Base-by-base conservation (phyloP, 2,888 invertebrate genomes). In the Sarcophaga carnaria region DNA sequence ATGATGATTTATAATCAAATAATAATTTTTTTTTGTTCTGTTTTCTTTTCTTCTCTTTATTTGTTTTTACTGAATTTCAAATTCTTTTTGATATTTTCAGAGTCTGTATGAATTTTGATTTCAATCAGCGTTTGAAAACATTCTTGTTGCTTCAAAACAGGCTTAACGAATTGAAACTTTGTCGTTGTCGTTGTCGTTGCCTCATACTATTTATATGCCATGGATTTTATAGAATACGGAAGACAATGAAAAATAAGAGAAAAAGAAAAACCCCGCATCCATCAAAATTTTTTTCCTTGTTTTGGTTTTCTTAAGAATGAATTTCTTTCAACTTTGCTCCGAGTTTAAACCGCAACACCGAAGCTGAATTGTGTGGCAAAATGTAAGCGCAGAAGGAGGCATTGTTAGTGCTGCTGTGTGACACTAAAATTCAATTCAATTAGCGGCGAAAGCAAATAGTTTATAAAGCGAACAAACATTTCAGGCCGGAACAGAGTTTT, bases 371-470 rank as follows among this genome's bases (percentile, higher is more conserved):
- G 0, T 54, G 54, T 54, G 54, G 69, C 12, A 20, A 20, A 47
- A 20, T 27, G 54, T n/a, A 8, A 14, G 54, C 10, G 22, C 5
- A 25, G 25, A 22, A 22, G 20, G 12, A 76, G n/a, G 54, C 54
- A 54, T 54, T 54, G 14, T 54, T 54, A 70, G 8, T 12, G 45
- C 10, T 27, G 20, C 11, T 49, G 60, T 54, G 17, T 17, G 12
- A 69, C 59, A 63, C 25, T 54, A 25, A 78, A 78, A 75, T 75
- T 86, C 83, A 79, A 88, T 88, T 80, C 88, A 88, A 88, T 88
- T 88, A 88, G 78, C 72, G 75, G 77, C 83, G 54, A 82, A 72
- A 74, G 70, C 80, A 87, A 85, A 87, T 77, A 82, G 74, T 85
- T 85, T 83, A 83, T 70, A 67, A 83, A 84, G 81, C 70, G 72